Base-by-base conservation (phyloP, 1,140 invertebrate species). In the Mesaphorura yosii region DNA sequence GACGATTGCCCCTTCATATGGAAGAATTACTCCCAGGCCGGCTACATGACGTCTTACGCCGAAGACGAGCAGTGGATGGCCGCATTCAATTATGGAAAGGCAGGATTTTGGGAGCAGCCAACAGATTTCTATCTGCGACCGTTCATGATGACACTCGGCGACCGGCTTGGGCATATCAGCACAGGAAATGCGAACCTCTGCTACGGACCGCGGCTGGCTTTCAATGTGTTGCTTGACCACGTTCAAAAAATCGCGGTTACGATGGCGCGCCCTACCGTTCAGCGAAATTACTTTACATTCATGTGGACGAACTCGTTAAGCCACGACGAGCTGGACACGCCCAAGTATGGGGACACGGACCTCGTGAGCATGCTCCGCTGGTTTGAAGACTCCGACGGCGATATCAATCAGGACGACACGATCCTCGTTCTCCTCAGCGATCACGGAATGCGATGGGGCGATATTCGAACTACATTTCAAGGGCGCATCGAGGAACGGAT, bases 371-470 rank as follows among this genome's bases (percentile, higher is more conserved):
- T 46, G 3, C 14, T 54, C 14, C 31, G 5, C n/a, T n/a, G n/a
- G n/a, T 54, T 46, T 37, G 28, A 59, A 12, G 27, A 53, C 3
- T 41, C 38, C 15, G 45, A 50, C 15, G 46, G 47, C 34, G 45
- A 50, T 28, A 37, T 77, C 3, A 68, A 74, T 27, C 68, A 69
- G 15, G n/a, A n/a, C n/a, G n/a, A n/a, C n/a, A 79, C 79, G 0
- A 66, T 77, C 0, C 66, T 95, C 0, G 73, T 95, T 23, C 77
- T 94, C 17, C 74, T 91, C 58, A 92, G 88, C 64, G 93, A 97
- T 69, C 93, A 97, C 68, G 92, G 93, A 0, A 82, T 91, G 64
- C 69, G 93, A 26, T 94, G 85, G 73, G 90, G 91, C 1, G 71
- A 73, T 2, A 80, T 89, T 17, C 67, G 85, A 19, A 39, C 20